These are phyloP conservation scores for Hippopotamyrus pictus DNA, from an alignment of 2,797 vertebrate genomes.

Conservation along the genomic window DNA sequence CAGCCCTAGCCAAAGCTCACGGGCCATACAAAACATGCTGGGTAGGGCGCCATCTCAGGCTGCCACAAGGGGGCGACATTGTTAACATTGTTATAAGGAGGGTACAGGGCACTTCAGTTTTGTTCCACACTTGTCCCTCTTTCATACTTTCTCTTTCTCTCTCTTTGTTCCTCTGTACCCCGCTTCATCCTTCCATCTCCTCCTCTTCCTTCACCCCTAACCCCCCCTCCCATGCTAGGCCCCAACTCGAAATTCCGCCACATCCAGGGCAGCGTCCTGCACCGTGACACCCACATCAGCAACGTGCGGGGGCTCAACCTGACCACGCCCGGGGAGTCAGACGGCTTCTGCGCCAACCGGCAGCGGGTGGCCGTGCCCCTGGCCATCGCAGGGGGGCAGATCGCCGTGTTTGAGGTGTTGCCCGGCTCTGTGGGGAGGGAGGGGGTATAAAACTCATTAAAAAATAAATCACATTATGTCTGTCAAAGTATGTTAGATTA, in stretches of 20 bases:
- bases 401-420: conserved; percentile 80
- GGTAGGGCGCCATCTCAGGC: conserved; percentile 56
- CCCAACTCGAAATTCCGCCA: conserved; percentile 87
- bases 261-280: conserved; percentile 72
- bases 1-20: conserved; percentile 68
- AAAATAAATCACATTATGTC: not conserved
- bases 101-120: not conserved
- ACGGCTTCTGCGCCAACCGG: conserved; percentile 81
- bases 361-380: conserved; percentile 75
- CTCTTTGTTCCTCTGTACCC: not conserved
- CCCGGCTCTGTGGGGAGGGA: not conserved
- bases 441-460: not conserved
- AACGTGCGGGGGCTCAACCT: conserved; percentile 86
- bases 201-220: not conserved
- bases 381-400: conserved; percentile 80
- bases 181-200: too few species aligned
- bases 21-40: conserved; percentile 77
- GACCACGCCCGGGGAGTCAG: conserved; percentile 84
- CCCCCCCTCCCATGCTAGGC: conserved; percentile 52
- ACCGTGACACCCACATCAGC: conserved; percentile 82
- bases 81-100: not conserved
- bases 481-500: not conserved
- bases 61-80: not conserved
- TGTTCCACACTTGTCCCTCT: not conserved
- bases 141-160: not conserved